Conservation (phyloP, 2,113 vertebrate species). For the Python bivittatus region DNA sequence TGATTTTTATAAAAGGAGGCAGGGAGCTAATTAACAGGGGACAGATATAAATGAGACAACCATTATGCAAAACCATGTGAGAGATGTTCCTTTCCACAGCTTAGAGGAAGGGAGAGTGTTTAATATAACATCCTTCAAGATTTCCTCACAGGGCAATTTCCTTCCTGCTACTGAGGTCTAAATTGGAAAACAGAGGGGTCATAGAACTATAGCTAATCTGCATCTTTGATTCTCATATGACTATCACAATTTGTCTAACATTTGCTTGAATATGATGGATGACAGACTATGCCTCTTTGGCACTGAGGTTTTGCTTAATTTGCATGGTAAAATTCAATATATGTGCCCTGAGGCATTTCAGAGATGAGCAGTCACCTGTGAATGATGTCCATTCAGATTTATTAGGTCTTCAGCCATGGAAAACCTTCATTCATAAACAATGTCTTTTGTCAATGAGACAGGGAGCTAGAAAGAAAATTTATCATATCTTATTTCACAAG, state of each 20-base stretch:
- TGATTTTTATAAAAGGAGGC: neutral
- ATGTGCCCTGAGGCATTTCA: neutral
- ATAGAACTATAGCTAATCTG: neutral
- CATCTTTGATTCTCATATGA: neutral
- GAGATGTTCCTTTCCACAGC: neutral
- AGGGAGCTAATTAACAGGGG: constrained; percentile 11
- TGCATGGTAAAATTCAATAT: neutral
- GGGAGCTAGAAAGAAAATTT: neutral
- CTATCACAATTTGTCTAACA: neutral
- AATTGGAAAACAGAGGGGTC: neutral
- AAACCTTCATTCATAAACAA: neutral
- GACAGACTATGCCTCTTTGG: neutral
- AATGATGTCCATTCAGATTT: neutral
- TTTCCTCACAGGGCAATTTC: neutral
- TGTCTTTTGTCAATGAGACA: neutral
- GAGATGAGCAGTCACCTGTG: neutral
- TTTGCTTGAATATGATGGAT: constrained; percentile 12
- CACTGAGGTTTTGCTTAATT: neutral
- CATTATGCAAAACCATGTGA: constrained; percentile 8
- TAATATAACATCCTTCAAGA: neutral
- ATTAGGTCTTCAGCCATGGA: neutral
- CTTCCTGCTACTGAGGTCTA: neutral
- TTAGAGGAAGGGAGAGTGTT: neutral
- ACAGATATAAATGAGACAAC: constrained; percentile 17
- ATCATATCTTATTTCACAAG: neutral